Evolutionary conservation across 2,797 vertebrate species (phyloP), one percentile per base, ranked within the genome.

Genomic region (Neostethus bicornis): DNA sequence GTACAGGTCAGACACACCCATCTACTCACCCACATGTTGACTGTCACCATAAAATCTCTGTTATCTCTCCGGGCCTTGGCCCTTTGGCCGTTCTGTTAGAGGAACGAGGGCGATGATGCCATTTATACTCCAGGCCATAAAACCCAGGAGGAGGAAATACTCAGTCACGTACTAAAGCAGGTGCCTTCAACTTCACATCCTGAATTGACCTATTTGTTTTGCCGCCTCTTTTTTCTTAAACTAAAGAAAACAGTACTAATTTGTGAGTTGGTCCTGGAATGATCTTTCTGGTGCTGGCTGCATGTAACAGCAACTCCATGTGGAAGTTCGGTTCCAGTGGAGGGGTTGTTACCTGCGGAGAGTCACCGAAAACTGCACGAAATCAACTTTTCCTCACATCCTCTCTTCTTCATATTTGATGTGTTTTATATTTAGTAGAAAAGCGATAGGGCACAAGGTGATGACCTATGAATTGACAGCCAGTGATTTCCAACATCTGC

Each of bases 261-360:
- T 10, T 25, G 11, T 1, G 11, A 47, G 56, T 70, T 42, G 52
- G 49, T 57, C 31, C 7, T 4, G 43, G 2, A 16, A 11, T 4
- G 45, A 41, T n/a, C 29, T 20, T 68, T 53, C 24, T 58, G 92
- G 90, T 85, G 78, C 77, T 92, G 23, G 73, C 92, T 92, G 91
- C 78, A 70, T 96, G 94, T 96, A 96, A 96, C 94, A 96, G 94
- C 94, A 95, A 96, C 94, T 96, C 94, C 94, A 96, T 95, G 94
- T 95, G 94, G 94, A 95, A 94, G 81, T 62, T 49, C 5, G 35
- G 61, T 94, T 94, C 94, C 94, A 94, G 90, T 96, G 94, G 94
- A 93, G 89, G 75, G 92, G 94, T 92, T 95, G 94, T 94, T 95
- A 94, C 89, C 83, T 90, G 74, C 92, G 88, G 93, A 91, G 69